Evolutionary conservation across 1,140 invertebrate species (phyloP).

Genomic region (Phthorimaea operculella): DNA sequence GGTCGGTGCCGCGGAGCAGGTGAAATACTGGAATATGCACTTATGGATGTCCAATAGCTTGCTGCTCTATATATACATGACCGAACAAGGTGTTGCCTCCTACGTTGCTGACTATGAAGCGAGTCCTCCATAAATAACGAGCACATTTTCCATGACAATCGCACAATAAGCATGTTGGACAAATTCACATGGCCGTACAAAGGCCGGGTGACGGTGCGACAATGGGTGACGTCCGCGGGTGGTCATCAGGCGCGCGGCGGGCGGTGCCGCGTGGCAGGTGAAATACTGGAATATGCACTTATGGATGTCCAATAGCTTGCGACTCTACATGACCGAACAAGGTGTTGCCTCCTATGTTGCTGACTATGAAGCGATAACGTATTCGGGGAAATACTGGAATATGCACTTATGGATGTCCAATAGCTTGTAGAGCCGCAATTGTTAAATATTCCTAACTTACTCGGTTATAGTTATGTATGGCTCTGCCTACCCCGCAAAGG

Average conservation of each 20-base stretch:
- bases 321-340: slow-evolving; percentile 15
- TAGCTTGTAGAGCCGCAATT: too few relatives aligned
- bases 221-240: slow-evolving; percentile 8
- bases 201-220: slow-evolving; percentile 1
- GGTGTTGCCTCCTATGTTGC: too few relatives aligned
- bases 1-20: slow-evolving; percentile 30
- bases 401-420: slow-evolving; percentile 27
- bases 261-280: slow-evolving; percentile 32
- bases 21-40: slow-evolving; percentile 30
- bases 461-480: too few relatives aligned
- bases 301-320: slow-evolving; percentile 38
- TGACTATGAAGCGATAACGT: background rate
- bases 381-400: slow-evolving; percentile 22
- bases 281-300: slow-evolving; percentile 27
- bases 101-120: too few relatives aligned
- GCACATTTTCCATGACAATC: background rate
- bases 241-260: slow-evolving; percentile 44
- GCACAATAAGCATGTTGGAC: background rate
- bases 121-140: background rate
- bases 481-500: too few relatives aligned
- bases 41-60: slow-evolving; percentile 36
- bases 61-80: slow-evolving; percentile 15
- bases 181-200: slow-evolving; percentile 1
- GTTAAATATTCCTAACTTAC: too few relatives aligned
- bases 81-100: too few relatives aligned